Base-by-base conservation (phyloP, 2,797 vertebrate species). In the Helarctos malayanus region DNA sequence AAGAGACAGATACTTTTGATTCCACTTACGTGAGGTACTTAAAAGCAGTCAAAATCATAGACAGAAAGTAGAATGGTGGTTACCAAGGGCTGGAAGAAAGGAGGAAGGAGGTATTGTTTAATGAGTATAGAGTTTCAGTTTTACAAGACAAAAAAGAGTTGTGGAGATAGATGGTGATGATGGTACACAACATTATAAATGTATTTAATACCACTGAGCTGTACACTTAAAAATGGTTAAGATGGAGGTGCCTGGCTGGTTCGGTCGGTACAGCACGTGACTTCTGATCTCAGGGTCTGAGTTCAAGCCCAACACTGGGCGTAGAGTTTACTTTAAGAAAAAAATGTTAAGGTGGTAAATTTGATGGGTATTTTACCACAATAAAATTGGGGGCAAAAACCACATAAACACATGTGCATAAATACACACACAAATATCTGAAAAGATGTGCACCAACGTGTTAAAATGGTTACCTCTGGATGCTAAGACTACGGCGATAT, bases 41-140 rank as follows among this genome's bases (percentile, higher is more conserved):
- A 65, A 56, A 35, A 92, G 47, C 54, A 85, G 59, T 85, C 57
- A 93, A 78, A 85, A 85, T 56, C 71, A 92, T 6, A 63, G 91
- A 75, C 18, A 63, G 27, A 84, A 92, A 13, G 45, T 23, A 41
- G 27, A 52, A 76, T 52, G 57, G 57, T 76, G 47, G 47, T 54
- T 92, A 47, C 57, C 91, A 65, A 84, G 69, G 52, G 54, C 27
- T 84, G 27, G n/a, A 7, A 92, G 19, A 38, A 63, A 41, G 45
- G 56, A 92, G 19, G 35, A 90, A 16, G 29, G n/a, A 84, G 25
- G 61, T 75, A 41, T 25, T 61, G 68, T 23, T 75, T 84, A 76
- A 25, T 8, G 14, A 84, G 56, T 25, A 73, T 11, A 75, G 54
- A 52, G 80, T 54, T 75, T 83, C 79, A 73, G n/a, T 92, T 83